Evolutionary conservation across 37 sponge, comb jelly and placozoan species (phyloP).

Genomic region (Chondrosia reniformis): DNA sequence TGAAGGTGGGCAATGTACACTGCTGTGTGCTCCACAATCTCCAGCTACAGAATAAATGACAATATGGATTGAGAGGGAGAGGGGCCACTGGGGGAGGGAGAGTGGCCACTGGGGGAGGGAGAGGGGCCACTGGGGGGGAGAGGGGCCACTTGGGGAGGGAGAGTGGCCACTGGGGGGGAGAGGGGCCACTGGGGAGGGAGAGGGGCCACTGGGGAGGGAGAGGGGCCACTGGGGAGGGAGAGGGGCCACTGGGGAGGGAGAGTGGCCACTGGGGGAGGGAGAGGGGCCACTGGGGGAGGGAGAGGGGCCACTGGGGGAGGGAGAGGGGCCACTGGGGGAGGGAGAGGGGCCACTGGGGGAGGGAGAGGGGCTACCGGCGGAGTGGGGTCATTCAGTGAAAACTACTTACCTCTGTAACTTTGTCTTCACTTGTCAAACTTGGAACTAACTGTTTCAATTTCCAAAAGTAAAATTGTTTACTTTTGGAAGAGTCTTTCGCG

Average conservation of each 20-base stretch:
- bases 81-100: too few relatives aligned
- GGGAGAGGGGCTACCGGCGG: not conserved
- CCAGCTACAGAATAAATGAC: conserved; percentile 47
- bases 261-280: too few relatives aligned
- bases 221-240: too few relatives aligned
- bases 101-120: too few relatives aligned
- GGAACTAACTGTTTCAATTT: not conserved
- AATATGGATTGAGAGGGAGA: too few relatives aligned
- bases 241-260: too few relatives aligned
- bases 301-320: not conserved
- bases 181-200: too few relatives aligned
- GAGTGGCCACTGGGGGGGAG: too few relatives aligned
- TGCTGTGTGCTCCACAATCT: conserved; percentile 50
- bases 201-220: too few relatives aligned
- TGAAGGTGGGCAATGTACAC: conserved; percentile 69
- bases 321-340: not conserved
- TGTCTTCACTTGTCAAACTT: not conserved
- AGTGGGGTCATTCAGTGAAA: not conserved
- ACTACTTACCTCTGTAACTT: not conserved
- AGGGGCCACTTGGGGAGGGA: too few relatives aligned
- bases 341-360: not conserved
- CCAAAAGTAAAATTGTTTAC: conserved; percentile 19
- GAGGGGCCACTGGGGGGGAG: too few relatives aligned
- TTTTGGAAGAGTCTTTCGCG: not conserved
- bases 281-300: too few relatives aligned